These are phyloP conservation scores for Picathartes gymnocephalus DNA, from an alignment of 2,113 vertebrate species.

Conservation along the genomic window DNA sequence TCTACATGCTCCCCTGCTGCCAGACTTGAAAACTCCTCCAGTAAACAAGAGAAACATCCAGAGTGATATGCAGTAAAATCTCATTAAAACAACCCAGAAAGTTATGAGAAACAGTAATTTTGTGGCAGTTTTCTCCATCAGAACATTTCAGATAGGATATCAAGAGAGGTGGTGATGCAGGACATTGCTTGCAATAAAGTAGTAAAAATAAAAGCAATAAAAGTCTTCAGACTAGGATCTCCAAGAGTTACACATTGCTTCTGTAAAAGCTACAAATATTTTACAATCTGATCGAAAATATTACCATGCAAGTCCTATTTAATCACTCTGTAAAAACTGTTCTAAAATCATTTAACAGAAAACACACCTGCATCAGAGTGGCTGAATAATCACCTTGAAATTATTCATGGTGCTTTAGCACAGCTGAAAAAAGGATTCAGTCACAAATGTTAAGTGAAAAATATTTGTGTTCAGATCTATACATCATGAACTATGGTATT, in stretches of 20 bases:
- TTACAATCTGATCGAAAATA: not conserved
- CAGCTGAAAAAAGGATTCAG: not conserved
- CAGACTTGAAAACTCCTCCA: not conserved
- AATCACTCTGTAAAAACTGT: not conserved
- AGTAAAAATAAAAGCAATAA: not conserved
- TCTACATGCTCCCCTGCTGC: not conserved
- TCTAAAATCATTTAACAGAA: not conserved
- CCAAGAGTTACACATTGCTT: not conserved
- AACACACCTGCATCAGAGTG: not conserved
- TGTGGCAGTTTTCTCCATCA: not conserved
- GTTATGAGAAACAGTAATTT: not conserved
- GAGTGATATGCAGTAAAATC: not conserved
- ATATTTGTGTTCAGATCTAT: not conserved
- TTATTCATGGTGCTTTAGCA: not conserved
- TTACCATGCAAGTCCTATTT: not conserved
- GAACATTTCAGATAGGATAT: not conserved
- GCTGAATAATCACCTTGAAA: not conserved
- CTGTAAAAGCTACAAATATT: not conserved
- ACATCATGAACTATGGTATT: fast-evolving
- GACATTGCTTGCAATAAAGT: not conserved
- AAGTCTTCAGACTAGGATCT: not conserved
- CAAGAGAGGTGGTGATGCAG: not conserved
- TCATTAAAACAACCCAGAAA: not conserved
- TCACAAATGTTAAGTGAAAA: not conserved
- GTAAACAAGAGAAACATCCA: not conserved